Percentiles rank a stretch among this genome's conserved stretches.
These are phyloP conservation scores for Ceratosolen solmsi DNA, from an alignment of 1,140 invertebrate genomes.

Conservation along the genomic window DNA sequence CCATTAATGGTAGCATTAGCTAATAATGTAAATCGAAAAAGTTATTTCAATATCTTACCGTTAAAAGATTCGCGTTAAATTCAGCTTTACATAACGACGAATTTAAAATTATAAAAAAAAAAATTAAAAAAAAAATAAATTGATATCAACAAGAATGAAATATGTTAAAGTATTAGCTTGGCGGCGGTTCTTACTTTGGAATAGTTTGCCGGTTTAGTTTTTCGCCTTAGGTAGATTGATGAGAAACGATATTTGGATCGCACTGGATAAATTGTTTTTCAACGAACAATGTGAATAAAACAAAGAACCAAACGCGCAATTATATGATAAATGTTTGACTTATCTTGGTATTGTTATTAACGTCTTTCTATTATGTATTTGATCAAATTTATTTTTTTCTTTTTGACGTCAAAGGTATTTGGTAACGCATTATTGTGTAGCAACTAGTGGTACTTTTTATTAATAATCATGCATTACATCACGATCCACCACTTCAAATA, in stretches of 20 bases:
- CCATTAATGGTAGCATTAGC: too few relatives aligned
- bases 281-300: neutral
- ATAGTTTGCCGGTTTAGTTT: constrained; percentile 34
- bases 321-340: neutral
- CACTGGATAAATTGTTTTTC: neutral
- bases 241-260: constrained; percentile 20
- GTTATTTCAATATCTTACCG: too few relatives aligned
- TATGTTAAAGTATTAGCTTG: constrained; percentile 27
- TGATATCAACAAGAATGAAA: constrained; percentile 12
- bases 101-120: too few relatives aligned
- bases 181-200: constrained; percentile 42
- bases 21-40: too few relatives aligned
- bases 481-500: neutral
- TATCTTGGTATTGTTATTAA: constrained; percentile 16
- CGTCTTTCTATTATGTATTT: constrained; percentile 12
- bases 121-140: too few relatives aligned
- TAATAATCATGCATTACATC: neutral
- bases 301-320: neutral
- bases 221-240: constrained; percentile 19
- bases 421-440: neutral
- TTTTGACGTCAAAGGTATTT: neutral
- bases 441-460: too few relatives aligned
- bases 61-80: too few relatives aligned
- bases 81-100: too few relatives aligned
- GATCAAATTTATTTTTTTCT: too few relatives aligned